Evolutionary conservation across 1,140 invertebrate genomes (phyloP).

Genomic region (Scaptomyza hsui): DNA sequence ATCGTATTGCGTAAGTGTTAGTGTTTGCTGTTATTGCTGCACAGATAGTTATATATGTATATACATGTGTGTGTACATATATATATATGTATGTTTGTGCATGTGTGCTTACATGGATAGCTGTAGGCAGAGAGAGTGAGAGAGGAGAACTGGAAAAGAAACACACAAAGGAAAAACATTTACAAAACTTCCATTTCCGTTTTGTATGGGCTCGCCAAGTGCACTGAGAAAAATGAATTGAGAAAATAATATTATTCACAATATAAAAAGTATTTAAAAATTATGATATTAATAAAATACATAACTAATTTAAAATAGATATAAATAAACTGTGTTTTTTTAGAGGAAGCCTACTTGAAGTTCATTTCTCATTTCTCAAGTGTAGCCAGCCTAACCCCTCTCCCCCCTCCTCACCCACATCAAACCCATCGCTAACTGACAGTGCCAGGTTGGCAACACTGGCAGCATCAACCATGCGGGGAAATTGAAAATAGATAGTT

Average conservation of each 20-base stretch:
- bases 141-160: slow-evolving; percentile 52
- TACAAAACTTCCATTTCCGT: slow-evolving; percentile 82
- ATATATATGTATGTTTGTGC: not conserved
- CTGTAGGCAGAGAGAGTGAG: no score
- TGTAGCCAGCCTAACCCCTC: no score
- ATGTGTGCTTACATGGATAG: slow-evolving; percentile 21
- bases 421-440: not conserved
- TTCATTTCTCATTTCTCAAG: not conserved
- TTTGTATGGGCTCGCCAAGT: slow-evolving; percentile 67
- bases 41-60: slow-evolving; percentile 2
- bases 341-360: no score
- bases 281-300: no score
- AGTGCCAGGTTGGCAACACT: not conserved
- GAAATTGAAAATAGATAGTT: slow-evolving; percentile 81
- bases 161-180: slow-evolving; percentile 78
- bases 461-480: slow-evolving; percentile 53
- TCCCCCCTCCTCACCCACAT: not conserved
- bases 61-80: slow-evolving; percentile 12
- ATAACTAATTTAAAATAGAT: no score
- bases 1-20: slow-evolving; percentile 64
- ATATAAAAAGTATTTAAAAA: no score
- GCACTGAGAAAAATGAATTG: not conserved
- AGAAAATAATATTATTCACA: no score
- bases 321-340: no score
- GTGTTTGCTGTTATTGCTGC: slow-evolving; percentile 54